Evolutionary conservation across 2,888 invertebrate species (phyloP), one percentile per base, ranked within the genome.

Genomic region (Netelia fuscicornis): DNA sequence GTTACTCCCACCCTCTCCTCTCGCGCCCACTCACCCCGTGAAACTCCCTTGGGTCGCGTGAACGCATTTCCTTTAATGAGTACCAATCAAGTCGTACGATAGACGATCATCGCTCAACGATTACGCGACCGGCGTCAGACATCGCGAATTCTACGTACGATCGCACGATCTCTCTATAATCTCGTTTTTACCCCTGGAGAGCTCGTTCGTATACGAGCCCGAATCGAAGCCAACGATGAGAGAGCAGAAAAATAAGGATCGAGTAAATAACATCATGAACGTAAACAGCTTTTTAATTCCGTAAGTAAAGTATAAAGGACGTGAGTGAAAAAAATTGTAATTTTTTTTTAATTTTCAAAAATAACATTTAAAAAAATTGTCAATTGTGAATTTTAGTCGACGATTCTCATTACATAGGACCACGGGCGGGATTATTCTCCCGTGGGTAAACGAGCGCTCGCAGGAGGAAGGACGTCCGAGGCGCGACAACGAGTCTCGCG

Each of bases 1-100:
- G 30, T 30, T 30, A 3, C 30, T 3, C 30, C 30, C 30, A 2
- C 30, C 30, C 30, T 3, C 3, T 3, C 30, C 30, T 30, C 30
- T 3, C 30, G 30, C 30, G 3, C 30, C 30, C 30, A 30, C 30
- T 30, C 30, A 30, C 30, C 30, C 30, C 30, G 30, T 3, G 62
- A 62, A 54, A 65, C 86, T 93, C 93, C 91, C 93, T 54, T 74
- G 92, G 91, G 93, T 90, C 89, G 88, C 89, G 89, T 93, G 89
- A 93, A 93, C 90, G 92, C 93, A 90, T 93, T 93, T 90, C 89
- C 91, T 92, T 92, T 93, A 93, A 93, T 92, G 92, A 92, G 91
- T 88, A 86, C 91, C 93, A 92, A 93, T 93, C 92, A 90, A 91
- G 92, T 89, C 90, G 90, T 91, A 90, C 92, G 92, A 92, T 92